phyloP scores from a whole-genome alignment of 2,888 invertebrate species.

The Leptogaster cylindrica region DNA sequence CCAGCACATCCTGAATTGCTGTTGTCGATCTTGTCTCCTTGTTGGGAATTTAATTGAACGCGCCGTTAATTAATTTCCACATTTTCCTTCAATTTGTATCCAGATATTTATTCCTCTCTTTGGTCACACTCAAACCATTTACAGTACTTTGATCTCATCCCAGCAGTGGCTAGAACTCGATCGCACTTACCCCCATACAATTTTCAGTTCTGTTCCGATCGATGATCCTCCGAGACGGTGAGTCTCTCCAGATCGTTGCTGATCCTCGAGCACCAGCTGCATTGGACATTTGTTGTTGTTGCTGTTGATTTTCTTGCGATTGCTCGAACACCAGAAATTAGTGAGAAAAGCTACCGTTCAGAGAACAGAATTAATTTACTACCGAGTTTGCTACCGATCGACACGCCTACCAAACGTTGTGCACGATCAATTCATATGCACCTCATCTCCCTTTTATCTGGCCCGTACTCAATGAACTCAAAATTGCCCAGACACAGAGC shows the following conservation, averaged over 20 bases:
- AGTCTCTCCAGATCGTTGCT: too few species aligned
- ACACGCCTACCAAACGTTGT: conserved; percentile 27
- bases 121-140: too few species aligned
- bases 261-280: neutral
- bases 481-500: neutral
- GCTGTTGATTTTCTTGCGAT: conserved; percentile 2
- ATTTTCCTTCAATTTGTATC: conserved; percentile 35
- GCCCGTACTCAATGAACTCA: conserved; percentile 8
- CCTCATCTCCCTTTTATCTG: conserved; percentile 1
- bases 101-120: too few species aligned
- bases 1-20: conserved; percentile 11
- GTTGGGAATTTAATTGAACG: conserved; percentile 34
- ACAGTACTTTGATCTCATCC: too few species aligned
- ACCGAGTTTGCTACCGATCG: conserved; percentile 34
- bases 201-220: too few species aligned
- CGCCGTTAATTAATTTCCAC: conserved; percentile 37
- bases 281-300: neutral
- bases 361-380: conserved; percentile 33
- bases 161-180: too few species aligned
- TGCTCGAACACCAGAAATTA: conserved; percentile 38
- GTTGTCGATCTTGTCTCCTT: conserved; percentile 34
- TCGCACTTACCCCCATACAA: too few species aligned
- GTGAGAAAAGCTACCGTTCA: conserved; percentile 37
- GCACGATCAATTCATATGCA: conserved; percentile 5
- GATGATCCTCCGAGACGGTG: too few species aligned